Evolutionary conservation across 1,140 invertebrate species (phyloP), one percentile per base, ranked within the genome.

Genomic region (Drosophila micromelanica): DNA sequence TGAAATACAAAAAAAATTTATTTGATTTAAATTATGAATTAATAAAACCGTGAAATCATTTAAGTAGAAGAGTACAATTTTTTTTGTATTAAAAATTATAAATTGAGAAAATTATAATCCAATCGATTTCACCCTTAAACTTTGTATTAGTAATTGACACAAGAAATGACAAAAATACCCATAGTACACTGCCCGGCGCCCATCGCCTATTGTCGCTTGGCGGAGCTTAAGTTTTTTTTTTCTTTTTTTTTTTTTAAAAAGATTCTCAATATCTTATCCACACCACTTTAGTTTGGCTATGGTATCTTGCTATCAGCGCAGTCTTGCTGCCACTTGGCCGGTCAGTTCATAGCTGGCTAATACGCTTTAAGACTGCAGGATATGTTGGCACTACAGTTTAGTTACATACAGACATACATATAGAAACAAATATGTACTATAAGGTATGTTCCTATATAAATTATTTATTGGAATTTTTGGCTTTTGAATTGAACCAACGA

Each of bases 381-480:
- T 63, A 70, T 43, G 65, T 42, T 37, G 40, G n/a, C 12, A 38
- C 46, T 49, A 27, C 2, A 12, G 27, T 27, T 15, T 15, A 40
- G n/a, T 51, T 42, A 35, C 35, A 49, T 23, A 57, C 15, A 55
- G 17, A 23, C 7, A 30, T 17, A 65, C 20, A 65, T 7, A 64
- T 3, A 32, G 23, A 27, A 11, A 61, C 13, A 20, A 17, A 60
- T n/a, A 46, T 30, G 20, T 30, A 20, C 27, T n/a, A 15, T 23
- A 11, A 11, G 13, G 32, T 32, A 13, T 48, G 15, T 55, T 20
- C 5, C 8, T 61, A 60, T 55, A 73, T 81, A 86, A 80, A 87
- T 87, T 87, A 86, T 86, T 87, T 86, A 87, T 86, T 87, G 82
- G 82, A 63, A 82, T 87, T 81, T 82, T 87, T 75, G 75, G 67